A percentile compares a stretch with the other conserved stretches of the same genome.
Conservation (phyloP, 2,797 vertebrate species). For the Pangasius djambal region DNA sequence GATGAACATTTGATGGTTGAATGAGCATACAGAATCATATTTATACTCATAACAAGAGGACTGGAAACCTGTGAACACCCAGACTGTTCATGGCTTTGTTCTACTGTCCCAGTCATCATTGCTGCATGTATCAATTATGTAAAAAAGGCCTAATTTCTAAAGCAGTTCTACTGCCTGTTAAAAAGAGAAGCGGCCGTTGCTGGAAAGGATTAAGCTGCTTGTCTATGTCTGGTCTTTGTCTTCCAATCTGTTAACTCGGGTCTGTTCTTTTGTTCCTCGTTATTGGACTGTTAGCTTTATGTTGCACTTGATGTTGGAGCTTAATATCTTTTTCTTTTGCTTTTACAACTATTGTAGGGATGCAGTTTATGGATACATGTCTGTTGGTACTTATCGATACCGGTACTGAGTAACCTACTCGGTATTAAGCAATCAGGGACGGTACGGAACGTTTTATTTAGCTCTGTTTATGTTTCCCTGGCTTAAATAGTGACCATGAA, state of each 20-base stretch:
- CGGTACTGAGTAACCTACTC: not conserved
- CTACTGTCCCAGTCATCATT: slow-evolving; percentile 33
- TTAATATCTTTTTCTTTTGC: slow-evolving; percentile 1
- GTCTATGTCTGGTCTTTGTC: not conserved
- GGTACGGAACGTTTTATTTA: not conserved
- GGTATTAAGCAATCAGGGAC: not conserved
- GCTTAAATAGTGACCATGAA: not conserved
- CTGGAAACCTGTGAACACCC: slow-evolving; percentile 52
- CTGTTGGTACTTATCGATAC: not conserved
- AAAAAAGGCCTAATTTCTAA: slow-evolving; percentile 28
- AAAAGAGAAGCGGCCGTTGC: slow-evolving; percentile 24
- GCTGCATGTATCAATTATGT: slow-evolving; percentile 62
- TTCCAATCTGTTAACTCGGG: not conserved
- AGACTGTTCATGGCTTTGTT: slow-evolving; percentile 51
- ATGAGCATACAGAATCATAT: slow-evolving; percentile 59
- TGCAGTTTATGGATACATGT: not conserved
- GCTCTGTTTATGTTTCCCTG: not conserved
- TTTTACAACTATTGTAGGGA: not conserved
- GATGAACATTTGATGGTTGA: slow-evolving; percentile 38
- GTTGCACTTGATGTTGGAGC: slow-evolving; percentile 21
- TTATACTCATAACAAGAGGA: slow-evolving; percentile 43
- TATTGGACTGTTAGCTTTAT: slow-evolving; percentile 39
- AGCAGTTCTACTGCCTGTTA: slow-evolving; percentile 43
- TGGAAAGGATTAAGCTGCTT: not conserved
- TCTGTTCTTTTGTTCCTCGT: slow-evolving; percentile 38